These are phyloP conservation scores for Lasiommata megera DNA, from an alignment of 2,888 invertebrate species.

Conservation along the genomic window DNA sequence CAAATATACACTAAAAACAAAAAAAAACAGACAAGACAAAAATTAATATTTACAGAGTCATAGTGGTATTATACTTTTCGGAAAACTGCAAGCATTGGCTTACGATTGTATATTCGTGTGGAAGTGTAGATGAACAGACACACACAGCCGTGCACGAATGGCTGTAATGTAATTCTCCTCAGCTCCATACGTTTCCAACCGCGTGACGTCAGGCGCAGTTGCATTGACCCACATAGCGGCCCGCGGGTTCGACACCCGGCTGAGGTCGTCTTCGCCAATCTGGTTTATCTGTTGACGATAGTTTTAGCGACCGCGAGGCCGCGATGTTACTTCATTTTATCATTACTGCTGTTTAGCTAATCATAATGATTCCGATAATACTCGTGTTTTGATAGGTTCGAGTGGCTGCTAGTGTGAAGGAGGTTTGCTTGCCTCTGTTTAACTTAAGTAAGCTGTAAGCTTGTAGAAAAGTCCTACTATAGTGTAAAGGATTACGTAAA, in stretches of 20 bases:
- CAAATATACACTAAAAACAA: too few species aligned
- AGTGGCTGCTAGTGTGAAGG: not conserved
- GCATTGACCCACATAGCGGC: slow-evolving; percentile 74
- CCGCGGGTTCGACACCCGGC: slow-evolving; percentile 73
- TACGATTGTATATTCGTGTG: too few species aligned
- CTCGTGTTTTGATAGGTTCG: not conserved
- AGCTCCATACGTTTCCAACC: slow-evolving; percentile 32
- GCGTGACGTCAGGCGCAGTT: slow-evolving; percentile 42
- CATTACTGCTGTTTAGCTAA: slow-evolving; percentile 13
- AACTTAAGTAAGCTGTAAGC: too few species aligned
- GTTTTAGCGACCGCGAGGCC: slow-evolving; percentile 23
- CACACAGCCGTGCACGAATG: not conserved
- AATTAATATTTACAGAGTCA: too few species aligned
- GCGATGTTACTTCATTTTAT: slow-evolving; percentile 16
- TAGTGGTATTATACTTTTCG: too few species aligned
- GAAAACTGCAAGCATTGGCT: too few species aligned
- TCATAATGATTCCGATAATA: not conserved
- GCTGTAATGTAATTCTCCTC: slow-evolving; percentile 19
- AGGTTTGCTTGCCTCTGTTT: not conserved
- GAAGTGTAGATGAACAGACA: not conserved
- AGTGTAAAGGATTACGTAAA: too few species aligned
- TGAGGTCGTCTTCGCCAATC: slow-evolving; percentile 53
- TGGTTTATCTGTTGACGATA: slow-evolving; percentile 32
- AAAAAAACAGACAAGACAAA: too few species aligned
- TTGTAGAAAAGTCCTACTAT: too few species aligned